Evolutionary conservation across 2,797 vertebrate genomes (phyloP).

Genomic region (Cyclura pinguis): DNA sequence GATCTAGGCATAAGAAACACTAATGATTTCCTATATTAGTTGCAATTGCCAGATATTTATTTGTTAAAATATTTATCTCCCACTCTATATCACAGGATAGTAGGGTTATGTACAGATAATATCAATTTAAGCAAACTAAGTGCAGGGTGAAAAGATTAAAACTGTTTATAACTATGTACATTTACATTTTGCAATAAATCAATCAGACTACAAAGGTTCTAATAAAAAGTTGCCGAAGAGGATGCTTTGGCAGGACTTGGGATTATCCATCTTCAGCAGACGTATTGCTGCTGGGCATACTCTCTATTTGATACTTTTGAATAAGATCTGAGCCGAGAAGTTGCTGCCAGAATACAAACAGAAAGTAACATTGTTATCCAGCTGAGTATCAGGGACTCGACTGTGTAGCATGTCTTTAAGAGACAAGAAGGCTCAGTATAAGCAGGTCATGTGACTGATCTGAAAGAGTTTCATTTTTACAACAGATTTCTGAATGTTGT

Average conservation of each 20-base stretch:
- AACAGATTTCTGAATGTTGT: neutral
- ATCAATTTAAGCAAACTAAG: too few species aligned
- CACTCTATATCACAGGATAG: too few species aligned
- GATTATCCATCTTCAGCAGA: neutral
- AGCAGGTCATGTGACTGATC: neutral
- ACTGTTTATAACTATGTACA: too few species aligned
- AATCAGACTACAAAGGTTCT: too few species aligned
- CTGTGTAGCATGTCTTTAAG: neutral
- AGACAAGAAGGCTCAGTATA: neutral
- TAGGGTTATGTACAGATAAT: too few species aligned
- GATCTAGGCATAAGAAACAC: accelerated
- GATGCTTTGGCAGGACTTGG: neutral
- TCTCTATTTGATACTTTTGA: neutral
- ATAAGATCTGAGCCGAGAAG: neutral
- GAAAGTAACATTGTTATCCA: neutral
- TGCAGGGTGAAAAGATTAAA: too few species aligned
- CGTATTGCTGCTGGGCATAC: neutral
- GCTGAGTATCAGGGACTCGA: neutral
- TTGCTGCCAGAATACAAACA: neutral
- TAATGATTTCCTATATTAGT: neutral
- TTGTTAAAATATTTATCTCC: too few species aligned
- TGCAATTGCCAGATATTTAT: neutral
- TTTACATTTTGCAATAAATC: too few species aligned
- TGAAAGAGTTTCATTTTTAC: neutral
- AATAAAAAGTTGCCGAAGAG: neutral